These are phyloP conservation scores for Apocheima hispidaria DNA, from an alignment of 2,888 invertebrate species.

Conservation along the genomic window DNA sequence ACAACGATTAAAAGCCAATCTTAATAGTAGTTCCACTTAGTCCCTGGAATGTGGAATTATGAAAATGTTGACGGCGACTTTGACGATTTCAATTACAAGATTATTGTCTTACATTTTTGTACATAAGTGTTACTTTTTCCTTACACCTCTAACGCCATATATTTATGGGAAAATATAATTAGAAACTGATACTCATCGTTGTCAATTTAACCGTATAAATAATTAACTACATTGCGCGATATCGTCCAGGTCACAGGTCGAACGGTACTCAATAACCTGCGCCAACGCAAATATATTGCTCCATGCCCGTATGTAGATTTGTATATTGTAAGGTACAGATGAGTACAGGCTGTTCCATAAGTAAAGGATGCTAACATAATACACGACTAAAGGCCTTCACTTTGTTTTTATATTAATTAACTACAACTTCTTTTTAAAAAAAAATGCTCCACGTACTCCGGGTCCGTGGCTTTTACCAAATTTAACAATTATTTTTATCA, in stretches of 20 bases:
- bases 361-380: neutral
- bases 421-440: too few species aligned
- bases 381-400: neutral
- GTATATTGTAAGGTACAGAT: slow-evolving; percentile 15
- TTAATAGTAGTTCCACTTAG: too few species aligned
- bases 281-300: slow-evolving; percentile 40
- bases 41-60: too few species aligned
- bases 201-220: slow-evolving; percentile 18
- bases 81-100: too few species aligned
- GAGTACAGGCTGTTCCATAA: slow-evolving; percentile 29
- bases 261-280: slow-evolving; percentile 31
- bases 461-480: too few species aligned
- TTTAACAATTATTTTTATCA: too few species aligned
- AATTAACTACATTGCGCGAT: slow-evolving; percentile 36
- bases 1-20: too few species aligned
- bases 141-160: neutral
- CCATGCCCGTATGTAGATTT: slow-evolving; percentile 38
- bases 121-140: too few species aligned
- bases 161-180: neutral
- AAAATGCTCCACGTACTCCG: too few species aligned
- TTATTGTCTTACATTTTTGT: too few species aligned
- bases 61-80: too few species aligned
- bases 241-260: slow-evolving; percentile 38
- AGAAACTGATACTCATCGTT: neutral
- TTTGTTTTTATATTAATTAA: too few species aligned